Evolutionary conservation across 1,140 invertebrate species (phyloP).

Genomic region (Cydia splendana): DNA sequence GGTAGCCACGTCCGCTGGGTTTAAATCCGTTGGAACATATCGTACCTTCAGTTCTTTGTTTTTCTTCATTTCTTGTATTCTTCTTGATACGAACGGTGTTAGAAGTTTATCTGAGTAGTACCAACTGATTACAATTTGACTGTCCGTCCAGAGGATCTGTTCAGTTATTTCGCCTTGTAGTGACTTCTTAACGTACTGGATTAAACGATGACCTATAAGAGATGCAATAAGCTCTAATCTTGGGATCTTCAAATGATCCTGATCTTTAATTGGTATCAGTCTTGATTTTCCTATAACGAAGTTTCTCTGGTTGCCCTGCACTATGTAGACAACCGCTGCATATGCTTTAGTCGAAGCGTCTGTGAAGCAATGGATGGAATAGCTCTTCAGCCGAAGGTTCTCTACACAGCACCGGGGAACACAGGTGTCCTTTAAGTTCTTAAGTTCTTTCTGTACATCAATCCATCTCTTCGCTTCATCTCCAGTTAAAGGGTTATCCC

Average conservation of each 20-base stretch:
- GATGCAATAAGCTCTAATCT: constrained; percentile 14
- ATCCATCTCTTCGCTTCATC: not conserved
- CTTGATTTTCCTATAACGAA: constrained; percentile 22
- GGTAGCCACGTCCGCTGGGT: constrained; percentile 25
- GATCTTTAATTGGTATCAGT: not conserved
- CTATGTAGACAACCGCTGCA: constrained; percentile 19
- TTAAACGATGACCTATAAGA: constrained; percentile 5
- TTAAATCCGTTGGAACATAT: constrained; percentile 5
- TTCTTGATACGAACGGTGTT: constrained; percentile 13
- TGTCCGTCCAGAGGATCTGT: constrained; percentile 24
- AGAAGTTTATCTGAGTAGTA: constrained; percentile 10
- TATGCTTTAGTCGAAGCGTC: constrained; percentile 33
- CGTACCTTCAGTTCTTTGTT: not conserved
- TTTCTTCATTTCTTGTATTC: constrained; percentile 20
- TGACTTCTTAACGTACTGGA: not conserved
- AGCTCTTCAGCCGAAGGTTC: not conserved
- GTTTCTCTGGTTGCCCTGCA: too few relatives aligned
- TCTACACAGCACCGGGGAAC: not conserved
- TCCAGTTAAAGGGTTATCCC: not conserved
- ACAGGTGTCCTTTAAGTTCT: not conserved
- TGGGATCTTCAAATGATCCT: constrained; percentile 15
- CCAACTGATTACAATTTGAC: constrained; percentile 19
- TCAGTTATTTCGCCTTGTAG: not conserved
- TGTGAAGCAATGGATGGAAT: constrained; percentile 15
- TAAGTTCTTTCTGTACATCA: not conserved